Evolutionary conservation across 2,888 invertebrate species (phyloP), one percentile per base, ranked within the genome.

Genomic region (Callyntrura guangdongensis): DNA sequence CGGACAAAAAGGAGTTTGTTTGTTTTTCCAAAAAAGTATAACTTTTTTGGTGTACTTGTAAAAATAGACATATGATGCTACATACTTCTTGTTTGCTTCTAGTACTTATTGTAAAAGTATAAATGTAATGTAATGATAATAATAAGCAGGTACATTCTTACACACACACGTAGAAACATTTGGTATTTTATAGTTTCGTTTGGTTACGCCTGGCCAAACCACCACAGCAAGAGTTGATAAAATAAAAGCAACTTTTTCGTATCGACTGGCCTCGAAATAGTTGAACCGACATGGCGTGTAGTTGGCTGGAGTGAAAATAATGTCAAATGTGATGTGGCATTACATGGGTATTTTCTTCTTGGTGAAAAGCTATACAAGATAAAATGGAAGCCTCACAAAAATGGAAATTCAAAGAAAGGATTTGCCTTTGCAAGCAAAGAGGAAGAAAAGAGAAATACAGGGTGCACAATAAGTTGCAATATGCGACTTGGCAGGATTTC

Each of bases 261-360:
- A 59, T 45, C 59, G 74, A 6, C 2, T 36, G 36, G 36, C 36
- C 36, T n/a, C 45, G 36, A 20, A 81, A 81, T 81, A 81, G 17
- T 81, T 81, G 59, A 59, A 36, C 56, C 56, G 59, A 56, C 59
- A 27, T 59, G 8, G 56, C 85, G 36, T 61, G 59, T 36, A 36
- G 77, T 74, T 72, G 85, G 64, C 64, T 86, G 47, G 59, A 77
- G 86, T 74, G 86, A 86, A 77, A 77, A 72, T 86, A 86, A 86
- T 77, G 36, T 36, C 36, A 36, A 86, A 86, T 77, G 45, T 27
- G 20, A 86, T 77, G 45, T 27, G 20, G 59, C 77, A 77, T 86
- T 74, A 45, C 74, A 86, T 45, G 81, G 59, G 81, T 59, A 81
- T 81, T 36, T 81, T 81, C 77, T 56, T 53, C 49, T 22, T 53